Evolutionary conservation across 2,113 vertebrate species (phyloP).

Genomic region (Oncorhynchus nerka): DNA sequence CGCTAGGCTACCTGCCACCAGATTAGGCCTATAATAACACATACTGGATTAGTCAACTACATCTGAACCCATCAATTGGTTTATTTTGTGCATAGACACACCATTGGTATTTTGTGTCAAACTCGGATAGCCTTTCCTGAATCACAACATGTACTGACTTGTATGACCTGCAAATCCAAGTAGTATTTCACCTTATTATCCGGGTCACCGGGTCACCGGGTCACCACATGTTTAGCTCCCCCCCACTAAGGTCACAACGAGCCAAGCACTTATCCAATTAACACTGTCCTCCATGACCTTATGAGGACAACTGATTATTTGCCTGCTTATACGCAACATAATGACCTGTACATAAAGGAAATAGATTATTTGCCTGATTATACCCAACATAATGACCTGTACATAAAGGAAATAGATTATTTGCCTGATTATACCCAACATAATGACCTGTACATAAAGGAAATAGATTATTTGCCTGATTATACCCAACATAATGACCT

Average conservation of each 20-base stretch:
- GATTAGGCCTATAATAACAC: too few species aligned
- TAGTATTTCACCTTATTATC: background rate
- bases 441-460: too few species aligned
- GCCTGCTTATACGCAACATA: too few species aligned
- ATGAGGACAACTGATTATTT: slow-evolving; percentile 58
- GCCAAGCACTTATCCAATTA: slow-evolving; percentile 68
- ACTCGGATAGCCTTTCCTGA: background rate
- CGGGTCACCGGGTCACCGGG: background rate
- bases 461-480: background rate
- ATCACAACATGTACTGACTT: background rate
- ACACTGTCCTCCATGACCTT: slow-evolving; percentile 63
- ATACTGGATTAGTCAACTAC: too few species aligned
- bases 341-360: background rate
- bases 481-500: background rate
- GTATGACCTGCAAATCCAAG: background rate
- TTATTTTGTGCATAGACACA: too few species aligned
- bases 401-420: background rate
- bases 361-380: background rate
- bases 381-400: background rate
- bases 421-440: background rate
- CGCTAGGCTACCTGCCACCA: too few species aligned
- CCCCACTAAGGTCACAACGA: slow-evolving; percentile 30
- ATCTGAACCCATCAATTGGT: too few species aligned
- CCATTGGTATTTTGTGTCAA: background rate
- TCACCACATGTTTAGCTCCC: background rate